Conservation (phyloP, 2,797 vertebrate species). For the Podargus strigoides region DNA sequence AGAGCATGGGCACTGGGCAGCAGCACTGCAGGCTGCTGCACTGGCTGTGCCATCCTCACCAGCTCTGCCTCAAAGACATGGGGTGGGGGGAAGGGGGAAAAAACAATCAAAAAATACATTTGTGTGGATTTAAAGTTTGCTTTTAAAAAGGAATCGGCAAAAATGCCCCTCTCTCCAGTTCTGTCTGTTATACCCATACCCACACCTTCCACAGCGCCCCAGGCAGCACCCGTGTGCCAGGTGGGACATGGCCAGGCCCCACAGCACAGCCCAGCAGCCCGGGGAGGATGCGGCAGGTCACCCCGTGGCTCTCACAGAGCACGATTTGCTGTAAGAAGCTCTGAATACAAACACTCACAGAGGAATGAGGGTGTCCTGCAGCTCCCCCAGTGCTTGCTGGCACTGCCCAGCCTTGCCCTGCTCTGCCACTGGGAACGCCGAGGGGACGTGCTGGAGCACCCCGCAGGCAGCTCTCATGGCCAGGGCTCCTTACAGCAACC, state of each 20-base stretch:
- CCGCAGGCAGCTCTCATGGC: not conserved
- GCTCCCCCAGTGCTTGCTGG: rapidly evolving
- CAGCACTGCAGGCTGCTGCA: no score
- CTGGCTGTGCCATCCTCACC: rapidly evolving
- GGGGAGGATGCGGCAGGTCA: rapidly evolving
- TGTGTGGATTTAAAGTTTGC: not conserved
- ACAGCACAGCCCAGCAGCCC: not conserved
- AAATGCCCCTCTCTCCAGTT: not conserved
- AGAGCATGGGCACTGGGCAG: no score
- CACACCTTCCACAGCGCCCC: rapidly evolving
- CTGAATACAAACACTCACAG: rapidly evolving
- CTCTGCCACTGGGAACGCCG: rapidly evolving
- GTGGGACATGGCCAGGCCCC: not conserved
- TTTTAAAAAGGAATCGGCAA: not conserved
- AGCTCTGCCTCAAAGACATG: not conserved
- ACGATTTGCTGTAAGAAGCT: not conserved
- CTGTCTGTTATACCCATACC: not conserved
- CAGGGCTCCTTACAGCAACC: not conserved
- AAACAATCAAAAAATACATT: no score
- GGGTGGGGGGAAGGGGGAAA: no score
- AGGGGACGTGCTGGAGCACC: not conserved
- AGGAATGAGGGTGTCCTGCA: no score
- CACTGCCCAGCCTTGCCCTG: not conserved
- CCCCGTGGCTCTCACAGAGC: not conserved
- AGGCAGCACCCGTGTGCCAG: rapidly evolving